Evolutionary conservation across 2,888 invertebrate species (phyloP).

Genomic region (Eudiplozoon nipponicum): DNA sequence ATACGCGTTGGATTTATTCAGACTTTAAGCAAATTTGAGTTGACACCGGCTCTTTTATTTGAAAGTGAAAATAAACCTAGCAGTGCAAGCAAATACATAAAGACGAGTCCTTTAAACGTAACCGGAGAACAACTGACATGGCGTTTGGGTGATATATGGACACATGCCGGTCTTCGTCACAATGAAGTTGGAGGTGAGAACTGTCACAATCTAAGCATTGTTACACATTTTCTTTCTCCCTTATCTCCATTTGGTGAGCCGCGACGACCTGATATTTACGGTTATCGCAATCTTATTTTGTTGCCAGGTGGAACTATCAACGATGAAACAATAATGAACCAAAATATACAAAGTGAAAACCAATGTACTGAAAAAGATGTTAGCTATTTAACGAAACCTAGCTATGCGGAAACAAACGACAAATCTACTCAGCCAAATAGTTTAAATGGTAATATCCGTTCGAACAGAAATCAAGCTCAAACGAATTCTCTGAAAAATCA

Average conservation of each 20-base stretch:
- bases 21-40: constrained; percentile 3
- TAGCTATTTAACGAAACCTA: too few species aligned
- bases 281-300: constrained; percentile 12
- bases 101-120: constrained; percentile 9
- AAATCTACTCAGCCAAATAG: too few species aligned
- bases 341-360: too few species aligned
- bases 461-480: too few species aligned
- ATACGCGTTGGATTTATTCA: constrained; percentile 10
- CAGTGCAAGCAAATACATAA: constrained; percentile 7
- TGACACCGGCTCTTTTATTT: constrained; percentile 11
- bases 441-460: too few species aligned
- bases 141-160: constrained; percentile 11
- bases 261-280: constrained; percentile 12
- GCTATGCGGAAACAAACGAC: too few species aligned
- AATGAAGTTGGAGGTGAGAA: constrained; percentile 14
- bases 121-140: constrained; percentile 11
- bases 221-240: constrained; percentile 10
- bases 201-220: constrained; percentile 13
- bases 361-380: too few species aligned
- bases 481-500: too few species aligned
- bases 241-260: constrained; percentile 8
- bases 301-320: constrained; percentile 5
- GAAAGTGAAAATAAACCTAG: constrained; percentile 4
- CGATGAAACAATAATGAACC: too few species aligned
- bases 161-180: constrained; percentile 10